These are phyloP conservation scores for Drosophila serrata DNA, from an alignment of 1,140 invertebrate genomes.

Conservation along the genomic window DNA sequence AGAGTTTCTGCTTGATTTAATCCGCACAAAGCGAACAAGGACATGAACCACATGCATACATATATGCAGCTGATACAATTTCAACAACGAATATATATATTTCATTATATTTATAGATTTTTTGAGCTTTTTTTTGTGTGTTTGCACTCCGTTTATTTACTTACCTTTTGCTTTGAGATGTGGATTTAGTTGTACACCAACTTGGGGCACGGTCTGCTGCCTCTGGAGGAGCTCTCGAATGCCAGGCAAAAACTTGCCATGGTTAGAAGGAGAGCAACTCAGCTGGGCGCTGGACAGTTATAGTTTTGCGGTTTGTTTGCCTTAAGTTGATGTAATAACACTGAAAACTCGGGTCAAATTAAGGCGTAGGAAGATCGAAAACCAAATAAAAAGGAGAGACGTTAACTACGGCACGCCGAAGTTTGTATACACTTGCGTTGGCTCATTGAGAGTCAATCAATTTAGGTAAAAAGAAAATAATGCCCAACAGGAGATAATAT, in stretches of 20 bases:
- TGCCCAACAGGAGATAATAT: no score
- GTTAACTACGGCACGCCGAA: no score
- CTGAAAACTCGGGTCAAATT: slow-evolving; percentile 2
- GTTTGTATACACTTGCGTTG: no score
- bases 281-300: slow-evolving; percentile 1
- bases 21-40: not conserved
- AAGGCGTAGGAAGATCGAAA: slow-evolving; percentile 7
- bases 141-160: slow-evolving; percentile 12
- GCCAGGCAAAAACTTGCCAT: not conserved
- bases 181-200: slow-evolving; percentile 3
- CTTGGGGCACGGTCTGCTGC: not conserved
- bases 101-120: not conserved
- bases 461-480: no score
- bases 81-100: not conserved
- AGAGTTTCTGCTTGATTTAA: not conserved
- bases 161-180: slow-evolving; percentile 1
- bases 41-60: not conserved
- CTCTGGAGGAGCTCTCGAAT: not conserved
- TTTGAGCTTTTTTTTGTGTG: not conserved
- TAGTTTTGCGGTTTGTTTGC: slow-evolving; percentile 27
- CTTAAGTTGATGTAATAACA: slow-evolving; percentile 22
- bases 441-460: no score
- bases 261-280: not conserved
- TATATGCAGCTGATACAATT: not conserved
- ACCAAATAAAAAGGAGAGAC: no score